Conservation (phyloP, 2,888 invertebrate genomes). For the Oscheius sp. region DNA sequence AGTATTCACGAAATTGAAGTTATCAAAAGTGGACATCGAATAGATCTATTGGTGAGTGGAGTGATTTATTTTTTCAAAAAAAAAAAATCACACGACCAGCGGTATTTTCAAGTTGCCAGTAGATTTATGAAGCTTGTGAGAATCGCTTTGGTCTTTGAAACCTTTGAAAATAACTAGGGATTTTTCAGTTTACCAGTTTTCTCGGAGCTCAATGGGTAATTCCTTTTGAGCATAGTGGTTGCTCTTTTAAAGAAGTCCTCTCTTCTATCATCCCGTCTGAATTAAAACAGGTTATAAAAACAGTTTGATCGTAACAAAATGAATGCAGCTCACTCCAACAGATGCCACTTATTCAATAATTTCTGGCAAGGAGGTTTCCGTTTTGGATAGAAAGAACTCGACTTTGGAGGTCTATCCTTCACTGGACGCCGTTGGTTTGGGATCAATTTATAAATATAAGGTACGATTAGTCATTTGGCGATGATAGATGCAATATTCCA, state of each 20-base stretch:
- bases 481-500: conserved; percentile 17
- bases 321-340: conserved; percentile 2
- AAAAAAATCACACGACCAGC: background rate
- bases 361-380: background rate
- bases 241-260: conserved; percentile 57
- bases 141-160: background rate
- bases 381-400: background rate
- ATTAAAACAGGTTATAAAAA: conserved; percentile 41
- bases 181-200: conserved; percentile 54
- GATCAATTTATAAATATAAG: conserved; percentile 1
- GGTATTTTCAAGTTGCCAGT: background rate
- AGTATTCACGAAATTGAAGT: conserved; percentile 55
- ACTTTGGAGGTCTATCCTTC: background rate
- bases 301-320: background rate
- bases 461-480: background rate
- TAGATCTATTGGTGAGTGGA: conserved; percentile 50
- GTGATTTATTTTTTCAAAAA: background rate
- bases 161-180: too few species aligned
- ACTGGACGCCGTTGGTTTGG: background rate
- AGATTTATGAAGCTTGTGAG: background rate
- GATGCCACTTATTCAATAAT: background rate
- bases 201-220: conserved; percentile 62
- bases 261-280: conserved; percentile 55
- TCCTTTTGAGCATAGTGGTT: conserved; percentile 56
- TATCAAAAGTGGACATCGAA: conserved; percentile 41